phyloP scores from a whole-genome alignment of 2,888 invertebrate genomes.

The Ceramica pisi region DNA sequence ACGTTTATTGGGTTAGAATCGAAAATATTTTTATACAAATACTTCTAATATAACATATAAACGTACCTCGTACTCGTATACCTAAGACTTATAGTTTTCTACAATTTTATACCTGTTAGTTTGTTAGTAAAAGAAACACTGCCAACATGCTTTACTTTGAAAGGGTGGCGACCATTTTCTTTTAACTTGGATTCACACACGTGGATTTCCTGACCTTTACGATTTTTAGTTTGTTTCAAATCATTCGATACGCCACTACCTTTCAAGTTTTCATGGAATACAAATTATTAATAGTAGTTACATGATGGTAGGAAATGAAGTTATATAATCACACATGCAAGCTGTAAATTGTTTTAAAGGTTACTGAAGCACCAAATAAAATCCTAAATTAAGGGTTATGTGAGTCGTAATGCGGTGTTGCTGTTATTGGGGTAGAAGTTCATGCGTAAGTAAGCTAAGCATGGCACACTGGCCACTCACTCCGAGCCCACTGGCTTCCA shows the following conservation, averaged over 20 bases:
- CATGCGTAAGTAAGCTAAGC: slow-evolving; percentile 45
- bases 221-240: not conserved
- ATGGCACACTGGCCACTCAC: slow-evolving; percentile 86
- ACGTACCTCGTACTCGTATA: not conserved
- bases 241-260: slow-evolving; percentile 19
- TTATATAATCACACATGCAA: slow-evolving; percentile 1
- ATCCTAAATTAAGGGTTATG: not conserved
- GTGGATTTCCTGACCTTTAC: not conserved
- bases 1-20: slow-evolving; percentile 33
- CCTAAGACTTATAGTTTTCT: not conserved
- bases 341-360: not conserved
- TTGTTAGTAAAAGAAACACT: slow-evolving; percentile 8
- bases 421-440: not conserved
- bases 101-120: slow-evolving; percentile 13
- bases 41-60: not conserved
- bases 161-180: slow-evolving; percentile 19
- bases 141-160: slow-evolving; percentile 9
- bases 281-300: slow-evolving; percentile 19
- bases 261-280: slow-evolving; percentile 57
- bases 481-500: slow-evolving; percentile 96
- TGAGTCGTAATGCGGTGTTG: not conserved
- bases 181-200: not conserved
- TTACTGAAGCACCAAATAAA: not conserved
- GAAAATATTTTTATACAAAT: slow-evolving; percentile 1
- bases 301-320: not conserved